phyloP scores from a whole-genome alignment of 1,140 invertebrate genomes.

The Drosophila tsacasi region DNA sequence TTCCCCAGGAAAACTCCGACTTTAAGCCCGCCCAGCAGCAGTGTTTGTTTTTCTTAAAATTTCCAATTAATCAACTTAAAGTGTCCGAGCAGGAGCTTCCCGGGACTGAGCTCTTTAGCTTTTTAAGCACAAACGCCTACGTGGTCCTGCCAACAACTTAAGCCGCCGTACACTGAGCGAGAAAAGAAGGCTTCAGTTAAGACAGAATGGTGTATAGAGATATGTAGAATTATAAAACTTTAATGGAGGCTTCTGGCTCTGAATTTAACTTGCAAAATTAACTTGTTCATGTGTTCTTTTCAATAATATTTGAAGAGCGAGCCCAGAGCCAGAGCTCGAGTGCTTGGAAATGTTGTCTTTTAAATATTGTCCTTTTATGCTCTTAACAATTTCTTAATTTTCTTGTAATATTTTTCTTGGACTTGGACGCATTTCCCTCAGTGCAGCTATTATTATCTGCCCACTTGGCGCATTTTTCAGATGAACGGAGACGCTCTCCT shows the following conservation, averaged over 20 bases:
- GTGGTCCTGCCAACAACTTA: not conserved
- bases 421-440: not conserved
- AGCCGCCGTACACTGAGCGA: not conserved
- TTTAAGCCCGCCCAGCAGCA: constrained; percentile 11
- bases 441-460: constrained; percentile 12
- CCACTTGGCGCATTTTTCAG: constrained; percentile 22
- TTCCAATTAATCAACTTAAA: constrained; percentile 58
- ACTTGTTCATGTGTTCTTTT: rapidly evolving
- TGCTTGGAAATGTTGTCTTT: too few relatives aligned
- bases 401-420: not conserved
- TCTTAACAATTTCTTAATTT: not conserved
- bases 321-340: not conserved
- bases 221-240: not conserved
- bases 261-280: not conserved
- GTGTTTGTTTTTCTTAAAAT: constrained; percentile 48
- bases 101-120: constrained; percentile 10
- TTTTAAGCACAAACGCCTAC: constrained; percentile 7
- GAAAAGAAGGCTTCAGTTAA: not conserved
- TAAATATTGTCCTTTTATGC: too few relatives aligned
- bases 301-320: too few relatives aligned
- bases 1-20: not conserved
- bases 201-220: too few relatives aligned
- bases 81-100: not conserved
- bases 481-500: constrained; percentile 11
- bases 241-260: not conserved